A percentile compares a stretch with the other conserved stretches of the same genome.
These are phyloP conservation scores for Irena cyanogastra DNA, from an alignment of 2,113 vertebrate genomes.

Conservation along the genomic window DNA sequence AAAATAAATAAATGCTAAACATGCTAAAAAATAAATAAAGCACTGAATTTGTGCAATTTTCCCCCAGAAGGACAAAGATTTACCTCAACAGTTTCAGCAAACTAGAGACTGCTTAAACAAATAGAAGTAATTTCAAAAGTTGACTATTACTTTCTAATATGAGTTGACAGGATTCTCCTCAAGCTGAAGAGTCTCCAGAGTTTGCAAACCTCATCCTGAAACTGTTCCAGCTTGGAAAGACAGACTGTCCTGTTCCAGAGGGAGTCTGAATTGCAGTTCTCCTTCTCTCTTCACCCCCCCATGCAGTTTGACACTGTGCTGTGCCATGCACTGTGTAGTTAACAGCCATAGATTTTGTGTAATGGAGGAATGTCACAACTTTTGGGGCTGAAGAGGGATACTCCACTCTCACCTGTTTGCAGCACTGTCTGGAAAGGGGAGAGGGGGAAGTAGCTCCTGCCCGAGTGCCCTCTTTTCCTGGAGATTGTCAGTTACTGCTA, in stretches of 20 bases:
- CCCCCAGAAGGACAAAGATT: not conserved
- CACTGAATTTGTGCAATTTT: not conserved
- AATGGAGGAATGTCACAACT: not conserved
- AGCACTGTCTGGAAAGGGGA: not conserved
- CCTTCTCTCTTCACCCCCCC: not conserved
- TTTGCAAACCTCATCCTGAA: not conserved
- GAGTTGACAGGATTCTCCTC: not conserved
- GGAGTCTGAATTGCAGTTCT: not conserved
- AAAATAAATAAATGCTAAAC: no score
- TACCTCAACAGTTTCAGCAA: not conserved
- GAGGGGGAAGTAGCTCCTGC: not conserved
- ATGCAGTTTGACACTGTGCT: fast-evolving
- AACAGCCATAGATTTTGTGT: not conserved
- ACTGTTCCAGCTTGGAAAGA: not conserved
- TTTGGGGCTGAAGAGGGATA: not conserved
- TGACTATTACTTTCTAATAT: not conserved
- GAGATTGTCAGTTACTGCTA: not conserved
- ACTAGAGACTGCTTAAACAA: not conserved
- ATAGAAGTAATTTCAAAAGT: not conserved
- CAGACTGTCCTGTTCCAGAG: not conserved
- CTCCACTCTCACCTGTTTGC: not conserved
- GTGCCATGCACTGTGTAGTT: fast-evolving
- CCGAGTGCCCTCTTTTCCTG: not conserved
- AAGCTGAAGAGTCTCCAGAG: not conserved
- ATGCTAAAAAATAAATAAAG: not conserved